A percentile compares a stretch with the other conserved stretches of the same genome.
Conservation (phyloP, 2,113 vertebrate genomes). For the Neotragus pygmaeus region DNA sequence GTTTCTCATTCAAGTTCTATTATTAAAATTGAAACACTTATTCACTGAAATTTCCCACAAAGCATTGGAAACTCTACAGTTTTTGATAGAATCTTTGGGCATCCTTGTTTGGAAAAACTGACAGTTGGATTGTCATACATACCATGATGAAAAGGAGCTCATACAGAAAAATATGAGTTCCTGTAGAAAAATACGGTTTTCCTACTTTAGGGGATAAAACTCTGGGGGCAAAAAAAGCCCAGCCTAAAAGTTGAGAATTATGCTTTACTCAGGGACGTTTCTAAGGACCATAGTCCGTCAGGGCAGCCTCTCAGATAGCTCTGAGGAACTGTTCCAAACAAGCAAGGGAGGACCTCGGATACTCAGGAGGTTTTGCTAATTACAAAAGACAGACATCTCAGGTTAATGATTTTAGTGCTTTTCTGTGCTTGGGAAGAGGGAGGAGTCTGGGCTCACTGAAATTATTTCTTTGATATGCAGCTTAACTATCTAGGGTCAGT, state of each 20-base stretch:
- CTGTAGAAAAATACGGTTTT: neutral
- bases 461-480: neutral
- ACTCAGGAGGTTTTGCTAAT: neutral
- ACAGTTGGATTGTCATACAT: neutral
- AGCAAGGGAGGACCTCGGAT: neutral
- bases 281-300: neutral
- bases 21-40: slow-evolving; percentile 36
- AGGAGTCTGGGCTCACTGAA: neutral
- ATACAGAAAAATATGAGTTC: neutral
- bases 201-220: neutral
- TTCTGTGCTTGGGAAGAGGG: neutral
- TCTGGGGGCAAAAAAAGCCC: neutral
- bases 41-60: slow-evolving; percentile 37
- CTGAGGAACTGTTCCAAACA: neutral
- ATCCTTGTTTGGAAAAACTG: neutral
- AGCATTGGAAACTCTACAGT: neutral
- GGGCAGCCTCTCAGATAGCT: neutral
- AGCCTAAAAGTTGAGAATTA: neutral
- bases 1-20: slow-evolving; percentile 28
- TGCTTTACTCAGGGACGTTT: neutral
- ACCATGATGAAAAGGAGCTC: neutral
- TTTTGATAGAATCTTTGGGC: slow-evolving; percentile 17
- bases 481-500: neutral
- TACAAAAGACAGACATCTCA: neutral
- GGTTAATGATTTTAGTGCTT: neutral